Conservation (phyloP, 2,113 vertebrate species). For the Cinclus cinclus region DNA sequence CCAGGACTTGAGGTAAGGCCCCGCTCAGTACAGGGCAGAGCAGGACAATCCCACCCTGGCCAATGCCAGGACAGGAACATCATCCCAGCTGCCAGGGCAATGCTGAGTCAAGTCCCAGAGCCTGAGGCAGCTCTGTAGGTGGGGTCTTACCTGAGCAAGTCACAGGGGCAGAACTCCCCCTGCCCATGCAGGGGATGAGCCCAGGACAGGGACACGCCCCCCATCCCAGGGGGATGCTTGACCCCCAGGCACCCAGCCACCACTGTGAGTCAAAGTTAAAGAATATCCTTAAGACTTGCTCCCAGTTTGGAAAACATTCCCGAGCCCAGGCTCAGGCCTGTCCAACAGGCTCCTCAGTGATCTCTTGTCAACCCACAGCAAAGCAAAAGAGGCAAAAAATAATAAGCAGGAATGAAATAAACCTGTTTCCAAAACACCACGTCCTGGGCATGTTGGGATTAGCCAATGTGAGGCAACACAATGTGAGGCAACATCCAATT, state of each 20-base stretch:
- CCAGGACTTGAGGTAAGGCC: background rate
- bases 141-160: no score
- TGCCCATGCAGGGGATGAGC: no score
- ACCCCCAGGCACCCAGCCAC: background rate
- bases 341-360: background rate
- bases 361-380: background rate
- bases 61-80: background rate
- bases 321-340: background rate
- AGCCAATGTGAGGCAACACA: accelerated
- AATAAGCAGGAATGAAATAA: background rate
- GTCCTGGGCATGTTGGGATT: background rate
- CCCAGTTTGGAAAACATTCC: background rate
- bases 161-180: no score
- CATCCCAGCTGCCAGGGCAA: no score
- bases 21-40: background rate
- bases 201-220: background rate
- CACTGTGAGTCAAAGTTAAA: background rate
- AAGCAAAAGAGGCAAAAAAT: background rate
- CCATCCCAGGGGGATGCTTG: no score
- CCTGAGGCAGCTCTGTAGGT: no score
- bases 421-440: background rate
- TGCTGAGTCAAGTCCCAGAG: no score
- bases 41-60: background rate
- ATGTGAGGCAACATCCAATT: background rate
- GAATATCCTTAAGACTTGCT: no score